A percentile compares a stretch with the other conserved stretches of the same genome.
Evolutionary conservation across 2,888 invertebrate species (phyloP).

Genomic region (Trachelus tabidus): DNA sequence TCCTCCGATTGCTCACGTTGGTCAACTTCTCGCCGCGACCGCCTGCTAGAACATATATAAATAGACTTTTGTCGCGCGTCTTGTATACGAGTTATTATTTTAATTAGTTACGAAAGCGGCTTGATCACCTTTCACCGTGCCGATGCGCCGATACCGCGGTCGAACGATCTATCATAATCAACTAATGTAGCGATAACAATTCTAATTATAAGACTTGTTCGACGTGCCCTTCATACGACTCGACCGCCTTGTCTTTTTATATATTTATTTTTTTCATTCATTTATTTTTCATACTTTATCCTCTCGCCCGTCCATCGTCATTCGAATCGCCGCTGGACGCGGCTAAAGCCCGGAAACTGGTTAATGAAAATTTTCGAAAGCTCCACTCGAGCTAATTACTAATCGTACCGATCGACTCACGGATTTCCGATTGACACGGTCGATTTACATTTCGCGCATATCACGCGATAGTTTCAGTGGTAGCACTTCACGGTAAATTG

Average conservation of each 20-base stretch:
- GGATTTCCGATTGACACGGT: neutral
- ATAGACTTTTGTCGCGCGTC: neutral
- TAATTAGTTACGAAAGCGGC: conserved; percentile 20
- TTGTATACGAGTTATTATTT: conserved; percentile 8
- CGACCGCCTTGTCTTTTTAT: neutral
- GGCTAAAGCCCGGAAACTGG: neutral
- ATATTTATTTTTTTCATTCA: neutral
- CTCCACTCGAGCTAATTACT: neutral
- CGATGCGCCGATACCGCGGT: neutral
- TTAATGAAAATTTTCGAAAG: neutral
- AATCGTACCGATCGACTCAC: neutral
- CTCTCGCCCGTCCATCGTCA: neutral
- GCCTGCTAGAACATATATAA: neutral
- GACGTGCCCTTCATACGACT: neutral
- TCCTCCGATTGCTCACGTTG: conserved; percentile 10
- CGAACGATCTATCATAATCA: conserved; percentile 44
- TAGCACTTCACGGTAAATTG: neutral
- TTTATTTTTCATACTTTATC: neutral
- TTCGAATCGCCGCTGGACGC: neutral
- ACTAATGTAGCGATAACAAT: conserved; percentile 44
- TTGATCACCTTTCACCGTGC: conserved; percentile 12
- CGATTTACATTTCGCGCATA: neutral
- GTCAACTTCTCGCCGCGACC: neutral
- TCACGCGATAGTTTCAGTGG: neutral
- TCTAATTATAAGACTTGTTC: conserved; percentile 40